phyloP scores from a whole-genome alignment of 2,113 vertebrate genomes.

The Scophthalmus maximus region DNA sequence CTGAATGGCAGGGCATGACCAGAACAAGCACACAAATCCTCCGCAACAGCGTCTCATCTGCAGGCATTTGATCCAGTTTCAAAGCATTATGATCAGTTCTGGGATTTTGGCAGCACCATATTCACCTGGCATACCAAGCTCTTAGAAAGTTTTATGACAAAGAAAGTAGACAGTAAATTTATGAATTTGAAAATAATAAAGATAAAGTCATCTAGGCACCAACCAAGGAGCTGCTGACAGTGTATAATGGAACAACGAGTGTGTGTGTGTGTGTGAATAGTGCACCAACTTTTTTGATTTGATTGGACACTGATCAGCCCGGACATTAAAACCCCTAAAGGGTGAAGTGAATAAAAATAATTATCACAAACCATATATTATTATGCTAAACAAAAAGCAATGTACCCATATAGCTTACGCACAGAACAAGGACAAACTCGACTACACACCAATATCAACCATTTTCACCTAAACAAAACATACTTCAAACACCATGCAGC shows the following conservation, averaged over 20 bases:
- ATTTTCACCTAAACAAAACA: no score
- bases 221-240: constrained; percentile 47
- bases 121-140: background rate
- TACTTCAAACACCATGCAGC: no score
- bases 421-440: no score
- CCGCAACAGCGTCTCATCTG: background rate
- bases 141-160: background rate
- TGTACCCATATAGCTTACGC: no score
- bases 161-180: no score
- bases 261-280: constrained; percentile 49
- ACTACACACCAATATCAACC: no score
- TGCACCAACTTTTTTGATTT: constrained; percentile 32
- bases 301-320: background rate
- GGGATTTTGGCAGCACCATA: background rate
- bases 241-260: constrained; percentile 61
- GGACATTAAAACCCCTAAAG: background rate
- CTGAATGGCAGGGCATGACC: background rate
- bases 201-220: constrained; percentile 49
- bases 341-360: background rate
- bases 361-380: background rate
- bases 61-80: constrained; percentile 4
- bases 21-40: constrained; percentile 7
- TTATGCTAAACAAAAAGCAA: no score
- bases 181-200: background rate
- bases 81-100: background rate